Evolutionary conservation across 2,888 invertebrate genomes (phyloP), one percentile per base, ranked within the genome.

Genomic region (Melinopterus prodromus): DNA sequence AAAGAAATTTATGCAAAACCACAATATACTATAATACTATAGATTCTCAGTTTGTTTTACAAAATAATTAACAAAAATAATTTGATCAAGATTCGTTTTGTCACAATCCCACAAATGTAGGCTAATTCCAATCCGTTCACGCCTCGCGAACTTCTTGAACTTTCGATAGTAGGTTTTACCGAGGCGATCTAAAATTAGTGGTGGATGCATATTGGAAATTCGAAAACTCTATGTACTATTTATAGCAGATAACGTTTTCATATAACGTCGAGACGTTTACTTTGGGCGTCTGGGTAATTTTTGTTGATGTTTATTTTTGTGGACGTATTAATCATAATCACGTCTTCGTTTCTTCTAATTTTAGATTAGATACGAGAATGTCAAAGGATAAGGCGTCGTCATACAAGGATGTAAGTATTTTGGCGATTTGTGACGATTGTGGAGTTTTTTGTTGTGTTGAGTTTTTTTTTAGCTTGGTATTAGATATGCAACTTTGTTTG

Each of bases 161-260:
- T 53, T 53, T 53, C 53, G 53, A 53, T 53, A 53, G 53, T 53
- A 53, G 9, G 53, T 53, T 3, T 53, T 53, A 53, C 53, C 9
- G 53, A 7, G 2, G 53, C 7, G 9, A 9, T 53, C 53, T 53
- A 53, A 53, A 53, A 53, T 53, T 53, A 53, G 53, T 53, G 9
- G 36, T 15, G n/a, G n/a, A n/a, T 74, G 74, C 26, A 74, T 37
- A 74, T 74, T 36, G 74, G 36, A 74, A 74, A 74, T 74, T 74
- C 35, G 37, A 74, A 74, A 74, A 74, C 35, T n/a, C 74, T 37
- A 26, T 14, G 36, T 14, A 1, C 74, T 74, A 74, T 36, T 36
- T 36, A 74, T 74, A 74, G 74, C 36, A 74, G 37, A 74, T 74
- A 74, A 74, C 74, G 74, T 74, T 74, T 74, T 74, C 74, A 74